A percentile compares a stretch with the other conserved stretches of the same genome.
Evolutionary conservation across 1,140 invertebrate species (phyloP).

Genomic region (Phortica variegata): DNA sequence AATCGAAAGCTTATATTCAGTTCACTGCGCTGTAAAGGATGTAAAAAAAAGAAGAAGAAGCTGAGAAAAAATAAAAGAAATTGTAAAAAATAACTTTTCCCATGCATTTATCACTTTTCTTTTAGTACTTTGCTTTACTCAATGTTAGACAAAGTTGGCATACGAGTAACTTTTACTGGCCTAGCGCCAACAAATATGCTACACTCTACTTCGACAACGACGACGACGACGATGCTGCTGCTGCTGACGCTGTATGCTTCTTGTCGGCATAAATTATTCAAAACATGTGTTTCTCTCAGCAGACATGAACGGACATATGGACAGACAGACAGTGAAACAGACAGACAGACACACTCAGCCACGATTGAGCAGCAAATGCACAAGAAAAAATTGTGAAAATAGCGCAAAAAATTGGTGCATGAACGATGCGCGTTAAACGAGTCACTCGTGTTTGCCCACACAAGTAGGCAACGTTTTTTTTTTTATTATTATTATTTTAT

Average conservation of each 20-base stretch:
- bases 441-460: slow-evolving; percentile 3
- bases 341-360: neutral
- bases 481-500: slow-evolving; percentile 22
- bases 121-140: slow-evolving; percentile 6
- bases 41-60: neutral
- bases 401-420: too few species aligned
- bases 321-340: slow-evolving; percentile 16
- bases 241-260: slow-evolving; percentile 4
- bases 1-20: slow-evolving; percentile 18
- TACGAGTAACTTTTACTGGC: slow-evolving; percentile 30
- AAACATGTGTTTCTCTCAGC: slow-evolving; percentile 39
- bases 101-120: slow-evolving; percentile 52
- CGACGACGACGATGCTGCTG: neutral
- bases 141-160: slow-evolving; percentile 1
- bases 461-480: slow-evolving; percentile 36
- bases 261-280: slow-evolving; percentile 53
- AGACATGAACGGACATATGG: too few species aligned
- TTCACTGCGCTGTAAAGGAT: neutral
- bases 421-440: neutral
- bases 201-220: neutral
- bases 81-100: slow-evolving; percentile 32
- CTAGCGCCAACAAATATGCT: slow-evolving; percentile 27
- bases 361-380: slow-evolving; percentile 7
- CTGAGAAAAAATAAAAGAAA: neutral
- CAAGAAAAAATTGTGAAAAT: neutral